Conservation (phyloP, 2,113 vertebrate genomes). For the Phyllostomus discolor region DNA sequence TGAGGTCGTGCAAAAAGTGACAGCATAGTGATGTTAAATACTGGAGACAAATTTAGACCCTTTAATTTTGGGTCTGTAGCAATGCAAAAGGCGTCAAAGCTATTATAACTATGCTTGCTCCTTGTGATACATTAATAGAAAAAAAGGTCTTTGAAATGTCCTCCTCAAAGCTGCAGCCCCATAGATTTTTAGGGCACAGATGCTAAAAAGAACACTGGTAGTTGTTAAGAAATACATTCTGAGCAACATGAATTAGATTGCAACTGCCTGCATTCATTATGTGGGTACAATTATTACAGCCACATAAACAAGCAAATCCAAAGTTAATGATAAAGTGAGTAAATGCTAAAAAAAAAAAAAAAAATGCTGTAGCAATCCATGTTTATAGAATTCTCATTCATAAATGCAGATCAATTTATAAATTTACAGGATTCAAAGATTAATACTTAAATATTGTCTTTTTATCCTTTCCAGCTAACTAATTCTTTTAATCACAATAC, state of each 20-base stretch:
- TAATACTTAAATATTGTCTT: not conserved
- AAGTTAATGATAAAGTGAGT: not conserved
- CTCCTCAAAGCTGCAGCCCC: not conserved
- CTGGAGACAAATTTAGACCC: constrained; percentile 27
- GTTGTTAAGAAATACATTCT: constrained; percentile 25
- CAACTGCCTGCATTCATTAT: not conserved
- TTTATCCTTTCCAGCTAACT: not conserved
- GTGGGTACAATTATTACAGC: not conserved
- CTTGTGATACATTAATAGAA: not conserved
- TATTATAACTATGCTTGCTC: not conserved
- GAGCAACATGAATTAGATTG: not conserved
- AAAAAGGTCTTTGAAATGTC: not conserved
- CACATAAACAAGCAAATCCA: not conserved
- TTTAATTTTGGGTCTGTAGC: constrained; percentile 27
- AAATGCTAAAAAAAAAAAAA: not conserved
- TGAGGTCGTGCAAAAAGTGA: not conserved
- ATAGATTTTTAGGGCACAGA: not conserved
- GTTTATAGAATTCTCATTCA: not conserved
- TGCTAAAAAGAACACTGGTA: not conserved
- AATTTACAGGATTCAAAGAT: not conserved
- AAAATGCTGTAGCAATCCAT: not conserved
- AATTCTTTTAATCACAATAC: not conserved
- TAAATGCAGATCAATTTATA: not conserved
- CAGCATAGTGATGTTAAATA: constrained; percentile 29
- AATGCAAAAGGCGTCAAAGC: constrained; percentile 30